Conservation (phyloP, 2,888 invertebrate genomes). For the Ophioninae sp. region DNA sequence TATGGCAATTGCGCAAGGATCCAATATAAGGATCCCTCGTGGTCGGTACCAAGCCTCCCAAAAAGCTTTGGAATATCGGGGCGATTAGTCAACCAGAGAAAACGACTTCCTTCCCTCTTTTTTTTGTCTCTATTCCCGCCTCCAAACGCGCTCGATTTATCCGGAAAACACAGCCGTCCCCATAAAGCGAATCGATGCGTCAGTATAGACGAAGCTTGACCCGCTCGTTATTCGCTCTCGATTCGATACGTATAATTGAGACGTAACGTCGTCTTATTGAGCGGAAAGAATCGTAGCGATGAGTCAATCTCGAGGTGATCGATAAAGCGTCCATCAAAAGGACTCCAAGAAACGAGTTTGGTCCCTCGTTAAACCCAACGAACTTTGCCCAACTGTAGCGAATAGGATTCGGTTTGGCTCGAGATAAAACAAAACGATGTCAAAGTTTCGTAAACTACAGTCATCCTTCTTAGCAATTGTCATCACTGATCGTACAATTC, state of each 20-base stretch:
- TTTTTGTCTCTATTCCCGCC: background rate
- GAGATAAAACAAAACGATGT: background rate
- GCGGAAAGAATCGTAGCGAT: constrained; percentile 27
- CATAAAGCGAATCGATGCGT: constrained; percentile 14
- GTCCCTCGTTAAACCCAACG: background rate
- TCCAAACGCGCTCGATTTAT: constrained; percentile 24
- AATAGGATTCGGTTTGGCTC: background rate
- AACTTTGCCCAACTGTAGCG: background rate
- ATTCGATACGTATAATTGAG: constrained; percentile 18
- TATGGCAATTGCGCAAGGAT: constrained; percentile 31
- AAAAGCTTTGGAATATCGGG: constrained; percentile 40
- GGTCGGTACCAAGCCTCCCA: constrained; percentile 39
- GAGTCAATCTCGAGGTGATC: constrained; percentile 25
- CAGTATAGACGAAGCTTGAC: constrained; percentile 27
- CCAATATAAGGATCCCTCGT: constrained; percentile 29
- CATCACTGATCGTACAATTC: background rate
- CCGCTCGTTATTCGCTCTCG: background rate
- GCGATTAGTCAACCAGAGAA: constrained; percentile 43
- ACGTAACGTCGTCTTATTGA: constrained; percentile 12
- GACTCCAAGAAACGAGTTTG: constrained; percentile 7
- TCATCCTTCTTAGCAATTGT: background rate
- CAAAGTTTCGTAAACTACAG: background rate
- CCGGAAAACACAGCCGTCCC: constrained; percentile 10
- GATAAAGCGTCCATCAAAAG: background rate
- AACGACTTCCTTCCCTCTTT: constrained; percentile 12